Evolutionary conservation across 2,888 invertebrate species (phyloP).

Genomic region (Tenodera sinensis): DNA sequence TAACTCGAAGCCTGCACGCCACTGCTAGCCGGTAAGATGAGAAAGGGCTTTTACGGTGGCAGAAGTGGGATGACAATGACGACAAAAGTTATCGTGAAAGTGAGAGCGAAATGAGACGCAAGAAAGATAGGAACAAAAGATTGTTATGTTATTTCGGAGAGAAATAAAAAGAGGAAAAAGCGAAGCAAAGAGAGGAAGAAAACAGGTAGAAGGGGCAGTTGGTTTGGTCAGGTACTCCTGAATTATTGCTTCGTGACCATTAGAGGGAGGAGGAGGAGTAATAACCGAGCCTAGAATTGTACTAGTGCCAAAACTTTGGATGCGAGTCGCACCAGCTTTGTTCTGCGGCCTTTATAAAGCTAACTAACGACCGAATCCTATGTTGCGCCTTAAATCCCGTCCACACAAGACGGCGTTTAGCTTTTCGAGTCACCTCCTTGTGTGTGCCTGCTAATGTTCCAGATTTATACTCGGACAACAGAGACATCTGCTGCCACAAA

Average conservation of each 20-base stretch:
- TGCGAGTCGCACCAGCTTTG: background rate
- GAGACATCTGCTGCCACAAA: too few relatives aligned
- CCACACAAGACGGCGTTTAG: background rate
- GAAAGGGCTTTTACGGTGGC: background rate
- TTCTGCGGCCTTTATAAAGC: background rate
- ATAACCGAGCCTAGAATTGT: background rate
- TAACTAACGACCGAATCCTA: background rate
- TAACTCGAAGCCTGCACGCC: background rate
- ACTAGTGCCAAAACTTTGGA: background rate
- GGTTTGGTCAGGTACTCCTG: conserved; percentile 3
- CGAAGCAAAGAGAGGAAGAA: background rate
- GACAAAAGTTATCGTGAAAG: background rate
- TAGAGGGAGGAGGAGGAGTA: background rate
- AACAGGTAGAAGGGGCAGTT: background rate
- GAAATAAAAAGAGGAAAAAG: background rate
- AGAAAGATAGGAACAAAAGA: background rate
- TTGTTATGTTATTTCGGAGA: background rate
- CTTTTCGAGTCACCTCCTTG: background rate
- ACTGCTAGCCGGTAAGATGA: background rate
- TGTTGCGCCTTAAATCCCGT: background rate
- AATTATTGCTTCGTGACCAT: background rate
- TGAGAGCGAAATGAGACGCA: background rate
- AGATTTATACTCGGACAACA: too few relatives aligned
- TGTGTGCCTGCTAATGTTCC: too few relatives aligned
- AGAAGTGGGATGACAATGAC: background rate